Evolutionary conservation across 2,797 vertebrate genomes (phyloP).

Genomic region (Mormyrops attenuatus): DNA sequence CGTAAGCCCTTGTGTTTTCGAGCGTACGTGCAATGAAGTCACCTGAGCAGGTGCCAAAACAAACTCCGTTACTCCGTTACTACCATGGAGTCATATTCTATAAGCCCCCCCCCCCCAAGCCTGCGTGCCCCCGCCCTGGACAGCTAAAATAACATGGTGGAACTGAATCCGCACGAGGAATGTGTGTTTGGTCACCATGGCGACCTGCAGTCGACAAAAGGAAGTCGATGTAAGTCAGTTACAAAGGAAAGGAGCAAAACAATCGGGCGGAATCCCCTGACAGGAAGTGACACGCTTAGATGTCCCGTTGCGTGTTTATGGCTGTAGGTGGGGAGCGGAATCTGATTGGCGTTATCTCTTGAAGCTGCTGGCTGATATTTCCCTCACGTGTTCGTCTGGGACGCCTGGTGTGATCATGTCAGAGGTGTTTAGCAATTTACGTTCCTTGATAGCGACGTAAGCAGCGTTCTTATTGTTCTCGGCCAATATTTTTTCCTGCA

Average conservation of each 20-base stretch:
- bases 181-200: constrained; percentile 17
- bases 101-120: neutral
- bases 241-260: constrained; percentile 16
- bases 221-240: constrained; percentile 30
- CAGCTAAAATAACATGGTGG: constrained; percentile 18
- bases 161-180: constrained; percentile 19
- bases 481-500: neutral
- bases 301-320: neutral
- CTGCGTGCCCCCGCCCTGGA: neutral
- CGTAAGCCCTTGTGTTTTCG: neutral
- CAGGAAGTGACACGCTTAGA: constrained; percentile 24
- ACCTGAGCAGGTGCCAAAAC: constrained; percentile 17
- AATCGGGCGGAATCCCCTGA: constrained; percentile 6
- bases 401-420: neutral
- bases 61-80: neutral
- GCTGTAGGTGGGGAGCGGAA: neutral
- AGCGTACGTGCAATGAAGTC: neutral
- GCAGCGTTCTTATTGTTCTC: neutral
- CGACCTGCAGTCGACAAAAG: constrained; percentile 22
- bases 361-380: neutral
- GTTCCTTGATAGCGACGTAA: neutral
- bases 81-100: constrained; percentile 12
- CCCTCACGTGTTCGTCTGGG: neutral
- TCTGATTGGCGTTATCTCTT: neutral
- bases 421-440: neutral